A percentile compares a stretch with the other conserved stretches of the same genome.
Conservation (phyloP, 2,113 vertebrate species). For the Tychaedon coryphoeus region DNA sequence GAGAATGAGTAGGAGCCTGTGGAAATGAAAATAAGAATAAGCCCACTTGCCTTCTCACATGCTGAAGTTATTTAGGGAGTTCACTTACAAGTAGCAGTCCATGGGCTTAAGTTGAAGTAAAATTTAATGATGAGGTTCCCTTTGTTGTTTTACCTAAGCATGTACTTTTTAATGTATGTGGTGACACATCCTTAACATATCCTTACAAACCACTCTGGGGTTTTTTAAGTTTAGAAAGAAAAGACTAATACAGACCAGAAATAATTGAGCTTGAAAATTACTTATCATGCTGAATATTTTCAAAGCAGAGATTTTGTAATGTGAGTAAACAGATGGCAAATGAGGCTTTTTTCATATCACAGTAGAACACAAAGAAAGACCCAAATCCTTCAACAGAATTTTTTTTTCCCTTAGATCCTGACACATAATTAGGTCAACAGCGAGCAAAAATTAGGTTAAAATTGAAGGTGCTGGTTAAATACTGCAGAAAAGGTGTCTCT, state of each 20-base stretch:
- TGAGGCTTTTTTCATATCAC: not conserved
- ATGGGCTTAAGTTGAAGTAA: not conserved
- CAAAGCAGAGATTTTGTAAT: not conserved
- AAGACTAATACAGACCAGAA: not conserved
- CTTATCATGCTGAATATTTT: not conserved
- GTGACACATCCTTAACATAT: not conserved
- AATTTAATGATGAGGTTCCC: not conserved
- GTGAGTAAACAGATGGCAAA: not conserved
- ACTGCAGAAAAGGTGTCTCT: not conserved
- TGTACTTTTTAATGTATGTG: fast-evolving
- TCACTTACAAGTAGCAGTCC: not conserved
- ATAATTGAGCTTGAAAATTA: not conserved
- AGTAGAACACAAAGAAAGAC: not conserved
- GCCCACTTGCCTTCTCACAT: not conserved
- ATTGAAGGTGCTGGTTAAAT: not conserved
- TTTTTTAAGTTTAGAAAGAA: not conserved
- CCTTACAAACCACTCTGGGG: not conserved
- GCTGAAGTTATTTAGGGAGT: not conserved
- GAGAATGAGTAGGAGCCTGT: not conserved
- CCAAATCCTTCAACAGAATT: not conserved
- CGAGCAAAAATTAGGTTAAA: not conserved
- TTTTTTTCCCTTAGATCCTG: not conserved
- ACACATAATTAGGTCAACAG: not conserved
- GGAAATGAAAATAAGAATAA: not conserved
- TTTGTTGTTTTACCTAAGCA: not conserved